Percentiles rank a stretch among this genome's conserved stretches.
Conservation (phyloP, 92 coral and sea anemone species). For the Zoanthus sociatus region DNA sequence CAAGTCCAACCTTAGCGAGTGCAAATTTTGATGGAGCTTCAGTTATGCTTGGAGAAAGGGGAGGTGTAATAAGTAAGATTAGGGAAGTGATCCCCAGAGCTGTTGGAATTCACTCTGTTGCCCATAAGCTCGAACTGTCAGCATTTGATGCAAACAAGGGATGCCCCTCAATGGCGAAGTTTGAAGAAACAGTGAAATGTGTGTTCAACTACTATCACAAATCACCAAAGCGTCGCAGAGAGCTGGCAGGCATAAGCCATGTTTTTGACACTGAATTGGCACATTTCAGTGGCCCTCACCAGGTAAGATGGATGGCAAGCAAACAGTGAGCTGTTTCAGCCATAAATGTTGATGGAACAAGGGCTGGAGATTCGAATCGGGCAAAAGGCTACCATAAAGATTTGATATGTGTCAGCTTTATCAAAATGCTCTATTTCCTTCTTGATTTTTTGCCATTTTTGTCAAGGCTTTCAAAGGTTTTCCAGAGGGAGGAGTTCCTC, state of each 20-base stretch:
- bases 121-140: slow-evolving; percentile 60
- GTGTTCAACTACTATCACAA: slow-evolving; percentile 52
- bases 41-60: slow-evolving; percentile 56
- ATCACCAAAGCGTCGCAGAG: background rate
- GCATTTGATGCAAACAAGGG: slow-evolving; percentile 35
- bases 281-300: slow-evolving; percentile 13
- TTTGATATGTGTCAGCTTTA: slow-evolving; percentile 40
- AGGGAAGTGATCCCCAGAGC: slow-evolving; percentile 34
- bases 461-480: slow-evolving; percentile 41
- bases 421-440: slow-evolving; percentile 48
- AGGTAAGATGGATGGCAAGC: slow-evolving; percentile 60
- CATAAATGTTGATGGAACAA: background rate
- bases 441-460: slow-evolving; percentile 44
- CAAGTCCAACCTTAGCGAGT: slow-evolving; percentile 49
- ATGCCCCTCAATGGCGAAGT: background rate
- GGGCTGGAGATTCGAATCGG: slow-evolving; percentile 1
- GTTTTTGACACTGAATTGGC: slow-evolving; percentile 46
- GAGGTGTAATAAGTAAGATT: slow-evolving; percentile 44
- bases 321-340: slow-evolving; percentile 52
- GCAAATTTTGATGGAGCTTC: slow-evolving; percentile 57
- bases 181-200: slow-evolving; percentile 45
- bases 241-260: slow-evolving; percentile 30
- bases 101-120: slow-evolving; percentile 53
- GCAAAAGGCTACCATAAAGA: slow-evolving; percentile 56
- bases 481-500: slow-evolving; percentile 51